Base-by-base conservation (phyloP, 92 coral and sea anemone species). In the Zoanthus sansibaricus region DNA sequence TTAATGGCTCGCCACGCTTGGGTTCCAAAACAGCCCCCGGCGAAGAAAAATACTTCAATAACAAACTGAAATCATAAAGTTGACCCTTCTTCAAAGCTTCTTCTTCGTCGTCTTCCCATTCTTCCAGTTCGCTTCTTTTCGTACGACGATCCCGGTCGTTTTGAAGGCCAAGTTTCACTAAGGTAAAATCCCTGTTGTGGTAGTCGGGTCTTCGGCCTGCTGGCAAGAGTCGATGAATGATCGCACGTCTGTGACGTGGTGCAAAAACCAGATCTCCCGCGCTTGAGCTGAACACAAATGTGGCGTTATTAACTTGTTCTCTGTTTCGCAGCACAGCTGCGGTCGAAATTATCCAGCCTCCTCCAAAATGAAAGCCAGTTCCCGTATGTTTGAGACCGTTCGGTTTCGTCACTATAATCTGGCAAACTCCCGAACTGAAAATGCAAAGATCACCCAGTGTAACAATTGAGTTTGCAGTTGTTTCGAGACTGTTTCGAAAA, bases 161-260 rank as follows among this genome's bases (percentile, higher is more conserved):
- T 78, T 95, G 98, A 42, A 91, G 76, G 47, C 98, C 98, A 17
- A 95, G 92, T 88, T 93, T 95, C 76, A 93, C 85, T 59, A 95
- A 76, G 5, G 94, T 88, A 47, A 95, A 77, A 83, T 95, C 98
- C 17, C 98, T 89, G 89, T 93, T 95, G 48, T 92, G 98, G 67
- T 95, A 95, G 48, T 95, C 98, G 16, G 94, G 94, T 47, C 98
- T 82, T 25, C 96, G 87, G 15, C 96, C 98, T 30, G 95, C 96
- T 76, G 96, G 96, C 58, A 95, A 84, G 67, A 90, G 74, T 59
- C 98, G 95, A 55, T 95, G 93, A 18, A 91, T 88, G 30, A 95
- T 78, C 32, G 96, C 98, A 51, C 98, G 92, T 11, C 98, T 87
- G 4, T 88, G 94, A 46, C 90, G 86, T 7, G 94, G 87, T 78